These are phyloP conservation scores for Onychostruthus taczanowskii DNA, from an alignment of 2,113 vertebrate species.

Conservation along the genomic window DNA sequence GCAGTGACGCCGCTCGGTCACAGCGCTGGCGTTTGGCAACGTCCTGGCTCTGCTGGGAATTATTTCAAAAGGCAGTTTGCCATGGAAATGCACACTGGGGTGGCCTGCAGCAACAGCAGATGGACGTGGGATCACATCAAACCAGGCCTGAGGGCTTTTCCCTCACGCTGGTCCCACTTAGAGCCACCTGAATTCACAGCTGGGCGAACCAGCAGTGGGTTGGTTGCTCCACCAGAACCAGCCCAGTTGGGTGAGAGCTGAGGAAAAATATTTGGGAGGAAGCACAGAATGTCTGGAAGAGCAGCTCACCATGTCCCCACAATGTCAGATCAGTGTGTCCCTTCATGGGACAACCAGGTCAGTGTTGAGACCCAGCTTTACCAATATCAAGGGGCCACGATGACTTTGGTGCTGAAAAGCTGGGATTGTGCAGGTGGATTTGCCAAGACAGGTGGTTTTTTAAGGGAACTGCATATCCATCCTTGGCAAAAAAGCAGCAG, in stretches of 20 bases:
- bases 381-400: background rate
- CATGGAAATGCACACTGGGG: background rate
- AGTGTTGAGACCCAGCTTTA: rapidly evolving
- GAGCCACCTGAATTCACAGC: background rate
- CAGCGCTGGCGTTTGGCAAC: background rate
- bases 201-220: background rate
- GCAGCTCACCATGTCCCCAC: rapidly evolving
- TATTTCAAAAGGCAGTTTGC: background rate
- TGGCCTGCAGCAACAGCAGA: background rate
- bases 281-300: background rate
- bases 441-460: background rate
- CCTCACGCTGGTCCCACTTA: rapidly evolving
- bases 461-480: background rate
- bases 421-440: background rate
- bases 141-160: background rate
- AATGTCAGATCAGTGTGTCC: rapidly evolving
- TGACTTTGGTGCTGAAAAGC: background rate
- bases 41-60: background rate
- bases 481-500: background rate
- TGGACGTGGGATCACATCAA: background rate
- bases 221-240: background rate
- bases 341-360: background rate
- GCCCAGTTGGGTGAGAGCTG: background rate
- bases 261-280: background rate
- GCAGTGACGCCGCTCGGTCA: background rate